Conservation (phyloP, 2,113 vertebrate species). For the Nerophis lumbriciformis region DNA sequence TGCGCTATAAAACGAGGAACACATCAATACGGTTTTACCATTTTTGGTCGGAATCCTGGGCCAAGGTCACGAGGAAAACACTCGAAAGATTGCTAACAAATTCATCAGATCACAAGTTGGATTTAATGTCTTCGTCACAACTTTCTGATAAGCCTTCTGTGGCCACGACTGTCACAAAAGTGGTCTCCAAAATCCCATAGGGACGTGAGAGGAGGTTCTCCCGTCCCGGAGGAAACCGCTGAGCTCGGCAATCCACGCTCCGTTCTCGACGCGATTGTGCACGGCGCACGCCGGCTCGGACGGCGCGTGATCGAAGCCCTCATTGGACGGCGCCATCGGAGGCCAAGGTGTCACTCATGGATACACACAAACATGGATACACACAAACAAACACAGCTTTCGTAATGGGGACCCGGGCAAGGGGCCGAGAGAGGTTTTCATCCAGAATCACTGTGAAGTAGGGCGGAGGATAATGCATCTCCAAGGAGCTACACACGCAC, state of each 20-base stretch:
- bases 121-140: too few species aligned
- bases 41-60: too few species aligned
- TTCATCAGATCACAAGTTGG: too few species aligned
- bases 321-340: slow-evolving; percentile 16
- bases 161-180: too few species aligned
- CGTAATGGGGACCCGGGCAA: slow-evolving; percentile 35
- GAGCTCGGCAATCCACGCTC: slow-evolving; percentile 47
- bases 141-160: too few species aligned
- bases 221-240: slow-evolving; percentile 35
- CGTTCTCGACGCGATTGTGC: slow-evolving; percentile 4
- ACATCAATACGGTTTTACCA: too few species aligned
- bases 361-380: neutral
- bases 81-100: too few species aligned
- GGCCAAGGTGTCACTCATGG: neutral
- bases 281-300: slow-evolving; percentile 10
- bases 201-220: neutral
- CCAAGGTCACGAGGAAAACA: too few species aligned
- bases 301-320: slow-evolving; percentile 24
- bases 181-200: too few species aligned
- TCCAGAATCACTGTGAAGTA: slow-evolving; percentile 61
- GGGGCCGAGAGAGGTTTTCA: slow-evolving; percentile 43
- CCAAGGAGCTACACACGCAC: slow-evolving; percentile 54
- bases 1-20: too few species aligned
- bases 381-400: slow-evolving; percentile 28
- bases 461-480: slow-evolving; percentile 62